These are phyloP conservation scores for Nezara viridula DNA, from an alignment of 2,888 invertebrate species.

Conservation along the genomic window DNA sequence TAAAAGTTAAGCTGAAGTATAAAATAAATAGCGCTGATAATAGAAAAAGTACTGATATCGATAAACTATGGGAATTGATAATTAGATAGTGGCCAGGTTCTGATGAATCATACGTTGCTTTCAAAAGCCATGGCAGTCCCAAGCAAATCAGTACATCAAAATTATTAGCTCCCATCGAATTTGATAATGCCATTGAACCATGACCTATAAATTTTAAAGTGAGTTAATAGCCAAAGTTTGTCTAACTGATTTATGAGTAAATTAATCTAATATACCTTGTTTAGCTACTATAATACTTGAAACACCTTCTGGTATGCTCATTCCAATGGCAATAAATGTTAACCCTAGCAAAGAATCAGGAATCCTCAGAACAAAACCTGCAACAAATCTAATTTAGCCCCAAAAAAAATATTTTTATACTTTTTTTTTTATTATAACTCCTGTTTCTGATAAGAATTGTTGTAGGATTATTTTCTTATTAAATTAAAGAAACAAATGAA, in stretches of 20 bases:
- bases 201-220: conserved; percentile 74
- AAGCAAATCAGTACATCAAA: conserved; percentile 90
- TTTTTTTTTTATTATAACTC: background rate
- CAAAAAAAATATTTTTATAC: too few relatives aligned
- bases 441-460: too few relatives aligned
- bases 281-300: conserved; percentile 94
- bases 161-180: conserved; percentile 91
- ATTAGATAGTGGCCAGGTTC: conserved; percentile 83
- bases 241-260: background rate
- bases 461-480: too few relatives aligned
- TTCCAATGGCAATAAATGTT: conserved; percentile 94
- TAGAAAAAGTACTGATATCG: conserved; percentile 90
- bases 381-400: background rate
- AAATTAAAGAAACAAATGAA: too few relatives aligned
- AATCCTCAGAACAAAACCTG: conserved; percentile 89
- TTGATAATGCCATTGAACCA: conserved; percentile 92
- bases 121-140: conserved; percentile 90
- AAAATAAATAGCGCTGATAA: conserved; percentile 87
- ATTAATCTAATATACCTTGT: conserved; percentile 77
- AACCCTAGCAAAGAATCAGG: conserved; percentile 96
- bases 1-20: conserved; percentile 86
- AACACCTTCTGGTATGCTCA: conserved; percentile 93
- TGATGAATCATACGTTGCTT: conserved; percentile 86
- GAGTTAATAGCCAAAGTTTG: background rate
- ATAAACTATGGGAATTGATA: conserved; percentile 91